Base-by-base conservation (phyloP, 2,888 invertebrate genomes). In the Drosophila tanythrix region DNA sequence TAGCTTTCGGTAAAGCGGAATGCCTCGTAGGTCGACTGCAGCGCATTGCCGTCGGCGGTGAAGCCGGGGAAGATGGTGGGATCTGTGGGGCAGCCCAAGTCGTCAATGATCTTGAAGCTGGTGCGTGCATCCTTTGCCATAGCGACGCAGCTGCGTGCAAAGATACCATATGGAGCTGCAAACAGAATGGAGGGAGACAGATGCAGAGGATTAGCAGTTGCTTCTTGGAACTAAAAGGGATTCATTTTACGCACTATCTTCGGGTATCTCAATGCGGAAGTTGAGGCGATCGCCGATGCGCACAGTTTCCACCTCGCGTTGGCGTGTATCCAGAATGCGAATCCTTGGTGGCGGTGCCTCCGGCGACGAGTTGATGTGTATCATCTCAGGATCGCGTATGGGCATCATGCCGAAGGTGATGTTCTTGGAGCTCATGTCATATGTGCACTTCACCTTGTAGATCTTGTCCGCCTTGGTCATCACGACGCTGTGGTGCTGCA, bases 321-420 rank as follows among this genome's bases (percentile, higher is more conserved):
- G 95, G 81, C 96, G 95, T 74, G 96, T 96, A 93, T 98, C 98
- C 93, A 98, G 94, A 91, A 98, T 98, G 81, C 97, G 96, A 90
- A 98, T 98, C 91, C 97, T 96, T 91, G 98, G 98, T 81, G 98
- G 97, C 53, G 98, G 98, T 31, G 98, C 98, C 94, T 98, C 98
- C 1, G 98, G 98, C 25, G 98, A 98, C 40, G 98, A 98, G 35
- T 98, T 98, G 92, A 98, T 98, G 92, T 98, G 98, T 91, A 98
- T 98, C 96, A 98, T 98, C 94, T 98, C 98, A 71, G 98, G 98
- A 94, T 98, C 98, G 92, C 97, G 96, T 93, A 98, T 98, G 78
- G 98, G 98, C 96, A 98, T 98, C 98, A 98, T 98, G 94, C 98
- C 98, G 94, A 98, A 98, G 40, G 98, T 98, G 87, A 98, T 98